These are phyloP conservation scores for Drosophila siamana DNA, from an alignment of 2,888 invertebrate genomes.

Conservation along the genomic window DNA sequence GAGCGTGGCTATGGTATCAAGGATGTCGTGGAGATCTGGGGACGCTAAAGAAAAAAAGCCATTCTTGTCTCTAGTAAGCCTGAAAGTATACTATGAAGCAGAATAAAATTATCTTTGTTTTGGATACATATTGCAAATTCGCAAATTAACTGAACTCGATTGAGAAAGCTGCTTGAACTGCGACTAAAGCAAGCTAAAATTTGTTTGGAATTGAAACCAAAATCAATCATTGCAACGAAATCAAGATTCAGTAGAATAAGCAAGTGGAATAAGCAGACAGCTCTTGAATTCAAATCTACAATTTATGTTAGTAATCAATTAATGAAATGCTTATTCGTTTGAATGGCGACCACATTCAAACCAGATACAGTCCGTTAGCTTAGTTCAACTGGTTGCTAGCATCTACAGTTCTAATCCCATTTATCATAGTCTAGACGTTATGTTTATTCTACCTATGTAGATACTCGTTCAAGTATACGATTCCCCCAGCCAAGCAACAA, in stretches of 20 bases:
- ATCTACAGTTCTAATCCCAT: slow-evolving; percentile 52
- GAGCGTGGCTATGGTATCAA: slow-evolving; percentile 85
- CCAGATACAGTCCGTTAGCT: slow-evolving; percentile 8
- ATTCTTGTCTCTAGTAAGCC: slow-evolving; percentile 11
- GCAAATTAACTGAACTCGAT: no score
- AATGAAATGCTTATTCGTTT: slow-evolving; percentile 1
- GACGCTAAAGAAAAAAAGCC: slow-evolving; percentile 39
- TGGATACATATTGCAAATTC: no score
- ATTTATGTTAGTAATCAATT: slow-evolving; percentile 4
- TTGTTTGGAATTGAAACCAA: background rate
- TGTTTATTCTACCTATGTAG: slow-evolving; percentile 16
- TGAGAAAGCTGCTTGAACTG: no score
- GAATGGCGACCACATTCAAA: background rate
- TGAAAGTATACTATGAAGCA: slow-evolving; percentile 37
- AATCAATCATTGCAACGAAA: background rate
- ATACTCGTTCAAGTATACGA: slow-evolving; percentile 27
- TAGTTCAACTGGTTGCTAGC: slow-evolving; percentile 41
- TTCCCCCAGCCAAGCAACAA: slow-evolving; percentile 30
- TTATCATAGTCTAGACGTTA: slow-evolving; percentile 69
- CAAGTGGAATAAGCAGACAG: background rate
- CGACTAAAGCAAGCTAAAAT: background rate
- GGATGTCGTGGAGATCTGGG: slow-evolving; percentile 72
- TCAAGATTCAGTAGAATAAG: background rate
- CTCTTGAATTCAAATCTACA: background rate
- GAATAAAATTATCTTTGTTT: slow-evolving; percentile 3